Percentiles rank a stretch among this genome's conserved stretches.
Conservation (phyloP, 2,797 vertebrate genomes). For the Acipenser transmontanus region DNA sequence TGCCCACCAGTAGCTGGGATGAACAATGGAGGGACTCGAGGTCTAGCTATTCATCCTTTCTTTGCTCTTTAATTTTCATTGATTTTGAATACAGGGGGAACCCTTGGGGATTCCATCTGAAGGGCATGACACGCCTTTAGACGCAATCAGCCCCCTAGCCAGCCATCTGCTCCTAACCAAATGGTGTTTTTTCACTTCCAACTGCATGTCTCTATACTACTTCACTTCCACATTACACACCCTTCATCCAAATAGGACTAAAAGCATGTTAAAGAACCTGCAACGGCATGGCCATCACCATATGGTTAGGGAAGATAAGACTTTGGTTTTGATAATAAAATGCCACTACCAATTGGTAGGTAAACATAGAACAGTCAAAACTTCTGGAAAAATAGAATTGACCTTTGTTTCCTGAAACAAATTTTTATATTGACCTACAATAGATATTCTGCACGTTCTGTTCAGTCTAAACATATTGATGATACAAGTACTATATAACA, state of each 20-base stretch:
- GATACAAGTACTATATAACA: no score
- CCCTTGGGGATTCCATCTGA: constrained; percentile 81
- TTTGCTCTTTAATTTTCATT: constrained; percentile 92
- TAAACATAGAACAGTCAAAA: no score
- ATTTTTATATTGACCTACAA: no score
- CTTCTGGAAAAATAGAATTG: no score
- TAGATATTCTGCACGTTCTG: no score
- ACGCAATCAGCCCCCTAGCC: constrained; percentile 88
- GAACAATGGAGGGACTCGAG: constrained; percentile 81
- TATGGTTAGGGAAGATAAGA: constrained; percentile 58
- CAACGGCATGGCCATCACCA: constrained; percentile 60
- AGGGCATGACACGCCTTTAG: constrained; percentile 93
- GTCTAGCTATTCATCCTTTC: constrained; percentile 84
- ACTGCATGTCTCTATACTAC: constrained; percentile 73
- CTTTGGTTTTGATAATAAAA: constrained; percentile 48
- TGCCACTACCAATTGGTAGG: constrained; percentile 12
- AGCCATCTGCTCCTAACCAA: constrained; percentile 98
- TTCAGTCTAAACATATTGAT: no score
- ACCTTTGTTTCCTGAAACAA: no score
- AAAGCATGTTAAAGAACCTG: constrained; percentile 62
- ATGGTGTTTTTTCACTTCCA: constrained; percentile 80
- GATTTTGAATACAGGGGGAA: constrained; percentile 79
- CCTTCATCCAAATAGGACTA: constrained; percentile 55
- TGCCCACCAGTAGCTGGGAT: constrained; percentile 77
- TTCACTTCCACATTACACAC: constrained; percentile 41